Evolutionary conservation across 1,140 invertebrate genomes (phyloP).

Genomic region (Matsumurasca onukii): DNA sequence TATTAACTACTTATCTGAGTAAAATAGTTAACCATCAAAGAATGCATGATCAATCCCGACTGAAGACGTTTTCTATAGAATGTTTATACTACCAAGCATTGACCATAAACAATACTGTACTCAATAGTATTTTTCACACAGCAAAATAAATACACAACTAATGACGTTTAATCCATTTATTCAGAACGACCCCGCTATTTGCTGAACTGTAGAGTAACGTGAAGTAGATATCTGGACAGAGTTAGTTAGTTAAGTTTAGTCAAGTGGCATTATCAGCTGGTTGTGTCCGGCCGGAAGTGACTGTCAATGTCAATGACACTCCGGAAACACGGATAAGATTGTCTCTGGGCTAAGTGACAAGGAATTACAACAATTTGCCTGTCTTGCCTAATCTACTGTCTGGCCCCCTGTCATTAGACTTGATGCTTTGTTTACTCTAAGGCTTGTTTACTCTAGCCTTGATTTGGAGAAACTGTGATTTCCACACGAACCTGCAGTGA

Average conservation of each 20-base stretch:
- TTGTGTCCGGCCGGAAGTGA: not conserved
- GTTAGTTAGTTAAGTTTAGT: not conserved
- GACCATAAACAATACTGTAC: not conserved
- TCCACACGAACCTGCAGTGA: too few species aligned
- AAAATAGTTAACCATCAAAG: too few species aligned
- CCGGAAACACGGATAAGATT: not conserved
- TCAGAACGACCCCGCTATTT: not conserved
- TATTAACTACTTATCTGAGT: too few species aligned
- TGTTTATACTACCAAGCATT: not conserved
- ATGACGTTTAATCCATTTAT: not conserved
- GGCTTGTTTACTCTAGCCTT: too few species aligned
- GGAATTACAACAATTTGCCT: slow-evolving; percentile 1
- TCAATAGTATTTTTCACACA: too few species aligned
- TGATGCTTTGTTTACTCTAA: too few species aligned
- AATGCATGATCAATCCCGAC: too few species aligned
- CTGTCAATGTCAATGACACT: not conserved
- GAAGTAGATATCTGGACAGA: not conserved
- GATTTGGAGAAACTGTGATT: too few species aligned
- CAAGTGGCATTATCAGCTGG: not conserved
- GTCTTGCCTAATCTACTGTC: too few species aligned
- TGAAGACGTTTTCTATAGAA: too few species aligned
- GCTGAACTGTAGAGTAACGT: not conserved
- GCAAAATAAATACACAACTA: too few species aligned
- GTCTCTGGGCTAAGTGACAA: not conserved
- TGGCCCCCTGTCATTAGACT: too few species aligned